phyloP scores from a whole-genome alignment of 2,888 invertebrate species.

The Pseudeuparius sepicola region DNA sequence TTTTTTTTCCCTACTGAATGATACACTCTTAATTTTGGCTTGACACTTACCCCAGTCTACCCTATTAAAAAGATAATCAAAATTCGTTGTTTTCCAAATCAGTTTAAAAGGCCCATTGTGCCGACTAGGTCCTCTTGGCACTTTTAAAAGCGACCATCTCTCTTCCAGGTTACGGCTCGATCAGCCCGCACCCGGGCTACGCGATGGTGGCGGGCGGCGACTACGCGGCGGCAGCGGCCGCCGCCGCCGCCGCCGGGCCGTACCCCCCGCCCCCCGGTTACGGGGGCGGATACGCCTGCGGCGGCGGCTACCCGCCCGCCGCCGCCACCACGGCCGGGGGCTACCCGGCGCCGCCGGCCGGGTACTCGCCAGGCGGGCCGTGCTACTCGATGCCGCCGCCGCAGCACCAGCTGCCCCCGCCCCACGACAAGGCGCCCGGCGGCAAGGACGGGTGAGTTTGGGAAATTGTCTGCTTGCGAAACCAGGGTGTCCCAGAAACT shows the following conservation, averaged over 20 bases:
- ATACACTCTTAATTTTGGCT: too few species aligned
- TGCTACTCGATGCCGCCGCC: slow-evolving; percentile 87
- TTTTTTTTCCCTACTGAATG: too few species aligned
- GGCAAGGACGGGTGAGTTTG: slow-evolving; percentile 64
- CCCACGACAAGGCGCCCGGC: slow-evolving; percentile 53
- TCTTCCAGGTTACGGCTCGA: slow-evolving; percentile 63
- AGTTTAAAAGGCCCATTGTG: too few species aligned
- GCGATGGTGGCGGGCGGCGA: slow-evolving; percentile 65
- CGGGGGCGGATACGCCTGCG: slow-evolving; percentile 44
- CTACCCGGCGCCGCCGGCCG: slow-evolving; percentile 55
- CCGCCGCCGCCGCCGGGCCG: slow-evolving; percentile 49
- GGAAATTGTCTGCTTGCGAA: too few species aligned
- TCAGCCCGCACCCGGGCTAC: slow-evolving; percentile 78
- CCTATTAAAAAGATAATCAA: too few species aligned
- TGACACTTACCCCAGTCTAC: too few species aligned
- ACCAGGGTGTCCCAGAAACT: too few species aligned
- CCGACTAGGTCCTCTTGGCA: too few species aligned
- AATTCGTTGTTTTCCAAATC: too few species aligned
- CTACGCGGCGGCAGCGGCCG: slow-evolving; percentile 64
- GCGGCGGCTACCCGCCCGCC: slow-evolving; percentile 41
- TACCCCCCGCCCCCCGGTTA: slow-evolving; percentile 23
- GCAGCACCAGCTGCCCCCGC: slow-evolving; percentile 55
- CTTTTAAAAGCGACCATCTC: not conserved
- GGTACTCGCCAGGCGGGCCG: slow-evolving; percentile 43
- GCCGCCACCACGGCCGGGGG: slow-evolving; percentile 46